Evolutionary conservation across 2,113 vertebrate species (phyloP).

Genomic region (Lathamus discolor): DNA sequence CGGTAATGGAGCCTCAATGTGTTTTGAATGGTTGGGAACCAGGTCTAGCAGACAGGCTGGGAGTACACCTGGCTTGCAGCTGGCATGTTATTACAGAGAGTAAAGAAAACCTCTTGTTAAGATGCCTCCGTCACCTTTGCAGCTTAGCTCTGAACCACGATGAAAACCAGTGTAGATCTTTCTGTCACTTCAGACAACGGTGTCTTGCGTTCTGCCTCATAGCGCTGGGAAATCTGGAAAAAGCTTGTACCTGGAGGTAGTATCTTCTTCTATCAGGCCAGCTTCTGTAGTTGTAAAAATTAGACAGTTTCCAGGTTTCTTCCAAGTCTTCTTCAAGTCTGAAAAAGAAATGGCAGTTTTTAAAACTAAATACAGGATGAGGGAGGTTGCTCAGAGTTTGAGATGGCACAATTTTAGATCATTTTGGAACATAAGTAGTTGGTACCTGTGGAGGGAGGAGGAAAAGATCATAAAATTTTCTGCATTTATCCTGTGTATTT

Average conservation of each 20-base stretch:
- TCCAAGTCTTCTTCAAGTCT: not conserved
- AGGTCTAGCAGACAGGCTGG: not conserved
- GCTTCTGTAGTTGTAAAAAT: not conserved
- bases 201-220: not conserved
- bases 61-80: not conserved
- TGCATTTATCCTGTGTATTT: not conserved
- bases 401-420: not conserved
- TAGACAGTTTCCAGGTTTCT: not conserved
- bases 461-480: not conserved
- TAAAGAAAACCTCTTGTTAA: not conserved
- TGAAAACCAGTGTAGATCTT: not conserved
- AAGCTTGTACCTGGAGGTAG: not conserved
- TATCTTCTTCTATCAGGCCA: not conserved
- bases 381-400: not conserved
- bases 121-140: not conserved
- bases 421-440: not conserved
- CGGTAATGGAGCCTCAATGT: not conserved
- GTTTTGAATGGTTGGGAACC: not conserved
- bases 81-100: not conserved
- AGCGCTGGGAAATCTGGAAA: not conserved
- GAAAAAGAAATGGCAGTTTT: not conserved
- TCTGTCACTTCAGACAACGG: not conserved
- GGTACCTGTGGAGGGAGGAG: not conserved
- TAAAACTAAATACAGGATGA: not conserved
- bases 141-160: not conserved